These are phyloP conservation scores for Apis cerana DNA, from an alignment of 1,140 invertebrate genomes.

Conservation along the genomic window DNA sequence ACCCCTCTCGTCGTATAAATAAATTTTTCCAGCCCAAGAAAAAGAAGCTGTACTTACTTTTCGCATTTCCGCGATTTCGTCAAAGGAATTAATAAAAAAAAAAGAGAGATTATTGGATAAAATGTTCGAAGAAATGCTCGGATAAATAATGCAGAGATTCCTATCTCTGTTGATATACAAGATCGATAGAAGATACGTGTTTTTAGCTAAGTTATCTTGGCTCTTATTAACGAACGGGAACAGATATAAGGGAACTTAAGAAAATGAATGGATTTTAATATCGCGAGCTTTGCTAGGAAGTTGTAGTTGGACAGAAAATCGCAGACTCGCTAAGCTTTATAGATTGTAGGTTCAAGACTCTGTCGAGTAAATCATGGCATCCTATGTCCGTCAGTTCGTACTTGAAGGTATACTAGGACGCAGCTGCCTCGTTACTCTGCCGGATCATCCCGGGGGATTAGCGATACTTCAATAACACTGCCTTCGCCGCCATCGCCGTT, in stretches of 20 bases:
- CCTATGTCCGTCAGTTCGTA: conserved; percentile 66
- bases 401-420: conserved; percentile 66
- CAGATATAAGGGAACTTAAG: conserved; percentile 62
- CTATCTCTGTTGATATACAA: background rate
- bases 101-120: background rate
- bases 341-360: conserved; percentile 75
- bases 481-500: conserved; percentile 34
- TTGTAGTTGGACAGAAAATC: conserved; percentile 58
- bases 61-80: background rate
- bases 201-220: background rate
- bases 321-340: conserved; percentile 73
- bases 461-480: conserved; percentile 72
- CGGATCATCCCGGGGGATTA: conserved; percentile 71
- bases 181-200: conserved; percentile 40
- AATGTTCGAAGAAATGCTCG: background rate
- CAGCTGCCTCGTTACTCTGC: conserved; percentile 68
- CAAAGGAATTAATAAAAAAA: background rate
- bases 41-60: background rate
- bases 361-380: conserved; percentile 76
- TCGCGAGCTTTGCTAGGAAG: conserved; percentile 61
- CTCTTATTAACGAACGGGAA: conserved; percentile 28
- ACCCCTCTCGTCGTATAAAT: conserved; percentile 12
- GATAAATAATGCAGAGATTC: conserved; percentile 37
- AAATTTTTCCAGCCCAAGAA: conserved; percentile 23
- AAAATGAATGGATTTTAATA: conserved; percentile 78